Evolutionary conservation across 2,797 vertebrate species (phyloP).

Genomic region (Melanotaenia parkinsoni): DNA sequence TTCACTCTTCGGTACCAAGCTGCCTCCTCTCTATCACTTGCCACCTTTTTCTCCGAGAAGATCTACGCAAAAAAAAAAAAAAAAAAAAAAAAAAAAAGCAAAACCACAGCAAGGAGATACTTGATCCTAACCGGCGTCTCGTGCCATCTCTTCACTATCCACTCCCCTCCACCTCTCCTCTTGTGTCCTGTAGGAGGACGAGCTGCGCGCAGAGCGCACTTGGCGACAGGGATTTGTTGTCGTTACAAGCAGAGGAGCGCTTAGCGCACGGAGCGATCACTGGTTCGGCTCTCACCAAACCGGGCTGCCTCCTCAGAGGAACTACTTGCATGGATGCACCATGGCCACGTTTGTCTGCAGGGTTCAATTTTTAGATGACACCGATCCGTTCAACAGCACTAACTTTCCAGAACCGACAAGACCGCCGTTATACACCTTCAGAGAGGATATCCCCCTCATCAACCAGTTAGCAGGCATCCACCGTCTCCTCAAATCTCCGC

Average conservation of each 20-base stretch:
- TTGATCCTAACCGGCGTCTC: background rate
- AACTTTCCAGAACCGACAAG: constrained; percentile 93
- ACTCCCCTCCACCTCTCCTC: background rate
- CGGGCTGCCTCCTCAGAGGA: constrained; percentile 48
- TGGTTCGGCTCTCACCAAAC: constrained; percentile 26
- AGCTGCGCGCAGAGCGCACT: constrained; percentile 44
- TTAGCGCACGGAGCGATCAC: constrained; percentile 22
- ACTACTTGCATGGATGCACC: constrained; percentile 85
- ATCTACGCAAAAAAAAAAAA: constrained; percentile 24
- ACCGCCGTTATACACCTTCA: constrained; percentile 90
- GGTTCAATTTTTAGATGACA: constrained; percentile 95
- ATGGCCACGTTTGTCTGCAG: constrained; percentile 92
- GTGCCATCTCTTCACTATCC: constrained; percentile 15
- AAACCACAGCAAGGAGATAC: constrained; percentile 11
- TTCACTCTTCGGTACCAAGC: constrained; percentile 60
- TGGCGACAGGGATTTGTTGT: constrained; percentile 77
- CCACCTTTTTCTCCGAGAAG: constrained; percentile 74
- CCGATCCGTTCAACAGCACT: constrained; percentile 95
- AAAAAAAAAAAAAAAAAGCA: background rate
- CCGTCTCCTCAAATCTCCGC: constrained; percentile 90
- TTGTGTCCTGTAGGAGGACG: constrained; percentile 34
- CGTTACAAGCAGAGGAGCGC: constrained; percentile 63
- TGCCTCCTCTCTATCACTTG: constrained; percentile 41
- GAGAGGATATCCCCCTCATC: constrained; percentile 89
- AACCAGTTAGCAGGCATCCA: constrained; percentile 91